Percentiles rank a stretch among this genome's conserved stretches.
Conservation (phyloP, 2,113 vertebrate species). For the Paramormyrops kingsleyae region DNA sequence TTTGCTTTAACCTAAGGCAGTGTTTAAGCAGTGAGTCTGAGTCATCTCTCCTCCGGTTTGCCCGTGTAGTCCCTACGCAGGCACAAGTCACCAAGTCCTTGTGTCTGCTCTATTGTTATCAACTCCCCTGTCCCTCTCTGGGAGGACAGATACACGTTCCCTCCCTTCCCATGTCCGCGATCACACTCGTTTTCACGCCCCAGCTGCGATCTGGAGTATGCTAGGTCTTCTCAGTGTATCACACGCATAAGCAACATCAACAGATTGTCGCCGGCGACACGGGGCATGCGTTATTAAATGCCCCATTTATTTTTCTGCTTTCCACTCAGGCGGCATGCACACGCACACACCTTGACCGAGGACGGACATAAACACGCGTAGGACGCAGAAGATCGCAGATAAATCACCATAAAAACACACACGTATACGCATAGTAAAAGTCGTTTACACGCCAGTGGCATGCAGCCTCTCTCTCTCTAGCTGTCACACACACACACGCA, state of each 20-base stretch:
- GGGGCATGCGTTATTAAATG: not conserved
- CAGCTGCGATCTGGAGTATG: not conserved
- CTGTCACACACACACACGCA: not conserved
- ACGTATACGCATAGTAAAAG: not conserved
- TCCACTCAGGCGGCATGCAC: not conserved
- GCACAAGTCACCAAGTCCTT: conserved; percentile 6
- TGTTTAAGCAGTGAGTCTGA: not conserved
- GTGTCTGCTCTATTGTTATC: conserved; percentile 9
- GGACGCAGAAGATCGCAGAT: not conserved
- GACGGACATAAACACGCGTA: not conserved
- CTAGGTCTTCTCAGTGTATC: not conserved
- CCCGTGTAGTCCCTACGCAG: not conserved
- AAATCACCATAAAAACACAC: not conserved
- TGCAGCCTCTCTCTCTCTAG: not conserved
- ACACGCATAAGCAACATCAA: not conserved
- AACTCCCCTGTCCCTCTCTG: not conserved
- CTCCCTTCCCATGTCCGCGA: not conserved
- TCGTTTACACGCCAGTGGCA: not conserved
- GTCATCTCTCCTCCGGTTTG: not conserved
- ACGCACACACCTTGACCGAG: not conserved
- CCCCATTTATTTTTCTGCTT: conserved; percentile 1
- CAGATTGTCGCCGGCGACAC: not conserved
- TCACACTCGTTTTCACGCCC: not conserved
- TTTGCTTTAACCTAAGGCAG: not conserved
- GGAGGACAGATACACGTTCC: not conserved